Conservation (phyloP, 2,888 invertebrate genomes). For the Bugulina stolonifera region DNA sequence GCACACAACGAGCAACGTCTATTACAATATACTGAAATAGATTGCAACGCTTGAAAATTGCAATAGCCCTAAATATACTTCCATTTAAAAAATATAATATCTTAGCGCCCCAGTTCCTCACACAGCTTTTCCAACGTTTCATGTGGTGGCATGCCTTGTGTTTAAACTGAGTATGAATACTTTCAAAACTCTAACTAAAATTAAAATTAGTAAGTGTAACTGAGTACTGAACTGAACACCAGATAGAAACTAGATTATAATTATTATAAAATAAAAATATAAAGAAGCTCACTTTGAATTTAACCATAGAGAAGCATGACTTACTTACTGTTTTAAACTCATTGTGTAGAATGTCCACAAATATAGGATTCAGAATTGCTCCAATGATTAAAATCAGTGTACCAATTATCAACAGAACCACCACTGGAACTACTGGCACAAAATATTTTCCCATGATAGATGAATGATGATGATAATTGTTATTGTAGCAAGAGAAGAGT, state of each 20-base stretch:
- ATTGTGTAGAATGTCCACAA: background rate
- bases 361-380: background rate
- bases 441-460: background rate
- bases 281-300: background rate
- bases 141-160: too few relatives aligned
- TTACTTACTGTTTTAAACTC: constrained; percentile 20
- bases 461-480: background rate
- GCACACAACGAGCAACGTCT: too few relatives aligned
- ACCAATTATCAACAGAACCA: background rate
- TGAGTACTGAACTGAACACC: background rate
- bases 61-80: too few relatives aligned
- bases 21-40: too few relatives aligned
- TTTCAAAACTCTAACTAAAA: too few relatives aligned
- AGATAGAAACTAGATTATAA: background rate
- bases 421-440: background rate
- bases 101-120: too few relatives aligned
- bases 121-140: too few relatives aligned
- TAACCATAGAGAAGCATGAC: background rate
- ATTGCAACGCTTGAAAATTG: too few relatives aligned
- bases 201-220: too few relatives aligned
- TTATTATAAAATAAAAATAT: background rate
- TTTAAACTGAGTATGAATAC: too few relatives aligned
- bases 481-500: background rate
- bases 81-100: too few relatives aligned
- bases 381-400: background rate